Conservation (phyloP, 35 echinoderm and acorn worm species). For the Chiridota heheva region DNA sequence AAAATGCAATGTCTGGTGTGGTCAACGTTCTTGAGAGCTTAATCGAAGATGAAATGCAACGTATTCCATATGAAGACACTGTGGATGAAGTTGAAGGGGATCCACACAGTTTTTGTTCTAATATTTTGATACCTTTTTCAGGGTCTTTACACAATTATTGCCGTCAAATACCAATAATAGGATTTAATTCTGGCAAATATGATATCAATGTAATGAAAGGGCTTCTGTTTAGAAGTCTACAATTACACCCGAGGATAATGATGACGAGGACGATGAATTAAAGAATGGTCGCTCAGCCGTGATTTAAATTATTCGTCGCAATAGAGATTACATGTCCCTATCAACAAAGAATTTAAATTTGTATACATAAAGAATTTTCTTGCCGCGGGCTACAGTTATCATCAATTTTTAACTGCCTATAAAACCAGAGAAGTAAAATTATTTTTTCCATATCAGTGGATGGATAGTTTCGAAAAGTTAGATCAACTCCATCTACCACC, state of each 20-base stretch:
- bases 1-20: not conserved
- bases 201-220: conserved; percentile 50
- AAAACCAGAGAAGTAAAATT: conserved; percentile 26
- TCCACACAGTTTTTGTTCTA: not conserved
- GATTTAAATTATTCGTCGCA: conserved; percentile 25
- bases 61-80: not conserved
- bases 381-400: conserved; percentile 32
- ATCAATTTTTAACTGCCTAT: conserved; percentile 49
- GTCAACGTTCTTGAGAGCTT: not conserved
- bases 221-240: conserved; percentile 11
- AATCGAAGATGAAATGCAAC: not conserved
- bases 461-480: conserved; percentile 41
- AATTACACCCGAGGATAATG: too few relatives aligned
- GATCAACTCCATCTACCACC: not conserved
- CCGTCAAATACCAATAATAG: conserved; percentile 40
- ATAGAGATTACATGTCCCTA: conserved; percentile 7
- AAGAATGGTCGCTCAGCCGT: not conserved
- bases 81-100: not conserved
- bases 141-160: conserved; percentile 10
- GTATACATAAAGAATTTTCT: conserved; percentile 41
- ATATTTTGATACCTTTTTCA: not conserved
- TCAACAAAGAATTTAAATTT: conserved; percentile 40
- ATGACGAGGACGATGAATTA: not conserved
- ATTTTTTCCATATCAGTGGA: conserved; percentile 51
- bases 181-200: conserved; percentile 56